These are phyloP conservation scores for Dasyurus viverrinus DNA, from an alignment of 2,113 vertebrate genomes.

Conservation along the genomic window DNA sequence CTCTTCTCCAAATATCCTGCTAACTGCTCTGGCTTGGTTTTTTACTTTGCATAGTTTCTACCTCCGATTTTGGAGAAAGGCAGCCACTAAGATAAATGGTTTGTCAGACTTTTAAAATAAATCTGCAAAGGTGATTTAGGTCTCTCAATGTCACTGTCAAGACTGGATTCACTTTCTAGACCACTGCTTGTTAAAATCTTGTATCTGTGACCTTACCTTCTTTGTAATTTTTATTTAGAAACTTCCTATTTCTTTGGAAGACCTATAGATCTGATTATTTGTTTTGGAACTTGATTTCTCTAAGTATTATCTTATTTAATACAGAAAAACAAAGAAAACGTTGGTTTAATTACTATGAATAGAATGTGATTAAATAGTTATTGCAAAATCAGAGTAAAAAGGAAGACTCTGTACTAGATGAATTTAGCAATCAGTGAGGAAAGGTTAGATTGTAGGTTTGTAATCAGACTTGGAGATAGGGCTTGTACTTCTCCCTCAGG, in stretches of 20 bases:
- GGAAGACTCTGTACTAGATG: slow-evolving; percentile 8
- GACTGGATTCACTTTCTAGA: slow-evolving; percentile 35
- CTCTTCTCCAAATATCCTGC: background rate
- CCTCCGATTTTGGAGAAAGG: background rate
- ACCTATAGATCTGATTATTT: slow-evolving; percentile 41
- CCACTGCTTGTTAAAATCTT: slow-evolving; percentile 4
- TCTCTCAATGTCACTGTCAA: slow-evolving; percentile 27
- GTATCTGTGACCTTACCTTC: slow-evolving; percentile 13
- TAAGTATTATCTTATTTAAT: slow-evolving; percentile 58
- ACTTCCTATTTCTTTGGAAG: background rate
- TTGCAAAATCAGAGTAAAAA: slow-evolving; percentile 59
- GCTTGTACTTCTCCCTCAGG: background rate
- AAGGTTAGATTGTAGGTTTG: slow-evolving; percentile 24
- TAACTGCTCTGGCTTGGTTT: background rate
- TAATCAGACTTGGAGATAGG: slow-evolving; percentile 17
- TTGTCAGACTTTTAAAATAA: background rate
- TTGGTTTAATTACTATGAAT: slow-evolving; percentile 68
- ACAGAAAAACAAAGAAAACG: slow-evolving; percentile 47
- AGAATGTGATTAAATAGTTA: slow-evolving; percentile 67
- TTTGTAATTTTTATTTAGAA: slow-evolving; percentile 18
- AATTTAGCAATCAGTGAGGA: slow-evolving; percentile 21
- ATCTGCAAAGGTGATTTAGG: background rate
- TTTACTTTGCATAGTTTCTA: background rate
- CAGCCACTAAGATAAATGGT: background rate
- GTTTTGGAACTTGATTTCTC: slow-evolving; percentile 58